phyloP scores from a whole-genome alignment of 2,113 vertebrate species.

The Neofelis nebulosa region DNA sequence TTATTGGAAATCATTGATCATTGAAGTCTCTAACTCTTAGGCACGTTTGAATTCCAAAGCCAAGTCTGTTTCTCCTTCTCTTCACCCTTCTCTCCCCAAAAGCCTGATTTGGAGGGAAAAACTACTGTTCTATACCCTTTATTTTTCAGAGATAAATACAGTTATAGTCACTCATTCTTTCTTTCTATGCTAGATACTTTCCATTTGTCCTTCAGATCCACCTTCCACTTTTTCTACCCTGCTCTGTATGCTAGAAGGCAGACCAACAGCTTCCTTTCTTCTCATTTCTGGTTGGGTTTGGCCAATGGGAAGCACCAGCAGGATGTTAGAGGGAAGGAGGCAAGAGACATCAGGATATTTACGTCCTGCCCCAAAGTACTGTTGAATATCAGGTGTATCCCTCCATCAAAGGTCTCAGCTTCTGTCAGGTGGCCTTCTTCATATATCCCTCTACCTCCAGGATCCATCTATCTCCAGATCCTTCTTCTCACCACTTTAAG shows the following conservation, averaged over 20 bases:
- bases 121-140: neutral
- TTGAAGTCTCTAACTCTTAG: neutral
- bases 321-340: neutral
- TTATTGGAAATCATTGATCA: neutral
- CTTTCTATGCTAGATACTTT: neutral
- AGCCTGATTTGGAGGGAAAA: neutral
- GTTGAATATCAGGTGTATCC: neutral
- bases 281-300: neutral
- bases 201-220: neutral
- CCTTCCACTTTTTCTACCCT: neutral
- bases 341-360: neutral
- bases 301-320: neutral
- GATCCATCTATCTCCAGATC: neutral
- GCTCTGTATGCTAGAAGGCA: neutral
- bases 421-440: neutral
- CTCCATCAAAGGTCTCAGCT: neutral
- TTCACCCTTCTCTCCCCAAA: neutral
- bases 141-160: slow-evolving; percentile 22
- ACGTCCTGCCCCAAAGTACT: neutral
- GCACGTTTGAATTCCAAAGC: neutral
- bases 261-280: neutral
- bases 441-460: neutral
- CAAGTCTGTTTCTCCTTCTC: neutral
- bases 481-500: neutral
- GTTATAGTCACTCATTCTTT: neutral